These are phyloP conservation scores for Nezara viridula DNA, from an alignment of 2,888 invertebrate genomes.

Conservation along the genomic window DNA sequence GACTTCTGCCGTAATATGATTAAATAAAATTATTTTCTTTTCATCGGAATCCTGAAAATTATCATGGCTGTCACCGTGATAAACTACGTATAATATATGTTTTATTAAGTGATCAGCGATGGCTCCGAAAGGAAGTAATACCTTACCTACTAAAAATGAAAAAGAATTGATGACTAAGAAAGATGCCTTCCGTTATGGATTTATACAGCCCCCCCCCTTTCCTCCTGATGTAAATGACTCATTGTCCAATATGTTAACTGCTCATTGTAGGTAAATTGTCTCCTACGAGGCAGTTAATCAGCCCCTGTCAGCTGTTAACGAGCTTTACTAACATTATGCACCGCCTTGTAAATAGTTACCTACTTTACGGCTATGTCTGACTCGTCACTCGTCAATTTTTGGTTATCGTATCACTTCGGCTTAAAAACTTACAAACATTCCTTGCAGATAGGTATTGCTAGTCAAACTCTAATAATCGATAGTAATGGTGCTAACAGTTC, in stretches of 20 bases:
- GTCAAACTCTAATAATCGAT: too few species aligned
- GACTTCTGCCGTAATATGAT: too few species aligned
- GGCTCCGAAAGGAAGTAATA: background rate
- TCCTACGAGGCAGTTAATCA: background rate
- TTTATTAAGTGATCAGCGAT: background rate
- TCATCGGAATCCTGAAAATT: too few species aligned
- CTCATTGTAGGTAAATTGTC: constrained; percentile 39
- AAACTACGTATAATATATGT: background rate
- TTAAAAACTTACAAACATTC: background rate
- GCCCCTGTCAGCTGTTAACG: constrained; percentile 6
- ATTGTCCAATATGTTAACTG: constrained; percentile 40
- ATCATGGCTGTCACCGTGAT: background rate
- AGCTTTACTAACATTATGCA: background rate
- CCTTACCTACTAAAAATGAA: background rate
- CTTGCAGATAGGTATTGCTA: too few species aligned
- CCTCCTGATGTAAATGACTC: constrained; percentile 2
- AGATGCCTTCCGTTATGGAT: constrained; percentile 4
- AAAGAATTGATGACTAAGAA: constrained; percentile 21
- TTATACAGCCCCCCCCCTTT: background rate
- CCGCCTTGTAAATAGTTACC: background rate
- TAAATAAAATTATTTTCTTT: too few species aligned
- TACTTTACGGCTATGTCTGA: background rate
- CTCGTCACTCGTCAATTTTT: background rate
- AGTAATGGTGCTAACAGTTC: too few species aligned
- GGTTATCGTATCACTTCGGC: background rate